These are phyloP conservation scores for Petrocephalus zakoni DNA, from an alignment of 2,113 vertebrate genomes.

Conservation along the genomic window DNA sequence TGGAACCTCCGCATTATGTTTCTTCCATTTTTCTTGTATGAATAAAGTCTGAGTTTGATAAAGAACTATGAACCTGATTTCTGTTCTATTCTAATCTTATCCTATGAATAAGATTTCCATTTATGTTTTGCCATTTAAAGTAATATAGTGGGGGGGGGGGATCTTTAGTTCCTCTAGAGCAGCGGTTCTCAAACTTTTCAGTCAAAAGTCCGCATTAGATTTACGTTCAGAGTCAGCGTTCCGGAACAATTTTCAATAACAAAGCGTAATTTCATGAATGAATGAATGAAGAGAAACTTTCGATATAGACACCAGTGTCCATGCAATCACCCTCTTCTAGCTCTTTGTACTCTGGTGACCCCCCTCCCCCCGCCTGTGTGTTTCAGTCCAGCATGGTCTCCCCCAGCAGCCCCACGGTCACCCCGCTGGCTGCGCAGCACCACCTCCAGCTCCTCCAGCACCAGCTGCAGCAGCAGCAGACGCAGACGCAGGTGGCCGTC, in stretches of 20 bases:
- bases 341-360: background rate
- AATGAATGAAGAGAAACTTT: background rate
- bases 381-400: conserved; percentile 51
- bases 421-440: conserved; percentile 69
- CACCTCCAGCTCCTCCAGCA: conserved; percentile 77
- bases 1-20: background rate
- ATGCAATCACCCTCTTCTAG: no score
- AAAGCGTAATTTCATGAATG: background rate
- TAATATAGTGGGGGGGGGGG: background rate
- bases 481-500: conserved; percentile 79
- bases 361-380: conserved; percentile 5
- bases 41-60: background rate
- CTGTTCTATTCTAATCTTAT: no score
- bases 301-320: background rate
- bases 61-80: no score
- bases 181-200: no score
- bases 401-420: conserved; percentile 57
- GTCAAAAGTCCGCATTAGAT: background rate
- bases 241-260: background rate
- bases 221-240: background rate
- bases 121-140: background rate
- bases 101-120: no score
- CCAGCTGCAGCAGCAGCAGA: conserved; percentile 76
- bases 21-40: background rate
- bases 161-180: no score